Conservation (phyloP, 1,140 invertebrate genomes). For the Zaprionus capensis region DNA sequence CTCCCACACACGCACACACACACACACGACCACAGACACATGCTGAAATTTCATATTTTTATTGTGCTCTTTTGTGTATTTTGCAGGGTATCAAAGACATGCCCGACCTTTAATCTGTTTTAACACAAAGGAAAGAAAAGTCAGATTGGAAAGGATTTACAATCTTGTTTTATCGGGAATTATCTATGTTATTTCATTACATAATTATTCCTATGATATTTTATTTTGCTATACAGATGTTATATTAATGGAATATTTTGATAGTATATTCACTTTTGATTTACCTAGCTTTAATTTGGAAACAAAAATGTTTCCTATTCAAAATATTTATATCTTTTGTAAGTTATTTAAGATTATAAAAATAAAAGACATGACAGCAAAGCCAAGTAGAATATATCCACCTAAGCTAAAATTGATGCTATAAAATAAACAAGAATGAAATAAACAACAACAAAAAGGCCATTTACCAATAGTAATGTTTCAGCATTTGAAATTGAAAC, state of each 20-base stretch:
- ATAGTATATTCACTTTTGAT: no score
- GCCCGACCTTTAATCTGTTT: neutral
- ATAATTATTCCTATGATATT: no score
- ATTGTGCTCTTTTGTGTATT: conserved; percentile 19
- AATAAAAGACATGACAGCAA: neutral
- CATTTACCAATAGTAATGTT: no score
- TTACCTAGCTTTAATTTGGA: no score
- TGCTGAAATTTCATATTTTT: conserved; percentile 41
- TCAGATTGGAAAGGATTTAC: neutral
- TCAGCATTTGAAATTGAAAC: neutral
- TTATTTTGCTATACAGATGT: no score
- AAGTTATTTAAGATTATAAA: neutral
- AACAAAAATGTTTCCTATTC: no score
- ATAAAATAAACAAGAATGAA: neutral
- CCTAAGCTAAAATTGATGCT: neutral
- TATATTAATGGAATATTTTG: no score
- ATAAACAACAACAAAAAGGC: no score
- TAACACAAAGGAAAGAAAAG: fast-evolving
- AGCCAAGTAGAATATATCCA: fast-evolving
- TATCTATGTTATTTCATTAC: no score
- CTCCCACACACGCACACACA: conserved; percentile 3
- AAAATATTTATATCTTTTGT: no score
- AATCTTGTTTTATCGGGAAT: no score
- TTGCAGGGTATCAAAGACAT: neutral
- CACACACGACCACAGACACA: neutral